phyloP scores from a whole-genome alignment of 2,888 invertebrate species.

The Eulithis testata region DNA sequence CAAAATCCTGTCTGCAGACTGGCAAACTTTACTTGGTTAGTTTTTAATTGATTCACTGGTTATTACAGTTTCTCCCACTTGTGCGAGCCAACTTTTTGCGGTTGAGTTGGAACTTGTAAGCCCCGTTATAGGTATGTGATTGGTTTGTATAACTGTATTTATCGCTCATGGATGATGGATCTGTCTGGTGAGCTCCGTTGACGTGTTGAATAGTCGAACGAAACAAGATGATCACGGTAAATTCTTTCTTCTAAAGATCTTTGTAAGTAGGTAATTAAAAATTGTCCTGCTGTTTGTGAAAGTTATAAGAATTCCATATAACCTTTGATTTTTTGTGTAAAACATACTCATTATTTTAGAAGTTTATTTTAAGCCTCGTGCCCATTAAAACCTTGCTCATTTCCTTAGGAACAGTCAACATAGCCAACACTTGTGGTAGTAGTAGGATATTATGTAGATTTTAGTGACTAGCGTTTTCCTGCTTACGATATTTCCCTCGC shows the following conservation, averaged over 20 bases:
- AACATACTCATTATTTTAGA: no score
- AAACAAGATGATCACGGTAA: conserved; percentile 3
- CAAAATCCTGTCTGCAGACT: conserved; percentile 51
- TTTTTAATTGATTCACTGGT: conserved; percentile 62
- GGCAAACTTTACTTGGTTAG: conserved; percentile 56
- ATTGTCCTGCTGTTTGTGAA: no score
- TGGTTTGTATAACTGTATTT: conserved; percentile 15
- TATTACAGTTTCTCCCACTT: conserved; percentile 40
- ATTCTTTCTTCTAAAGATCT: no score
- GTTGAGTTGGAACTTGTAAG: conserved; percentile 16
- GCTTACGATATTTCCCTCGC: conserved; percentile 56
- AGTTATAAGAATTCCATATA: no score
- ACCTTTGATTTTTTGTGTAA: no score
- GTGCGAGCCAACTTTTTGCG: conserved; percentile 33
- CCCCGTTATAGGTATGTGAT: conserved; percentile 21
- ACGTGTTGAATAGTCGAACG: background rate
- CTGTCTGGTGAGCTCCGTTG: conserved; percentile 7
- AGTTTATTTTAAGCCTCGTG: no score
- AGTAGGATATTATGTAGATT: conserved; percentile 19
- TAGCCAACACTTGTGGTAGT: conserved; percentile 26
- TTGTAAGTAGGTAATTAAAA: no score
- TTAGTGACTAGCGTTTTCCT: conserved; percentile 58
- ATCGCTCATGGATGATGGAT: conserved; percentile 8
- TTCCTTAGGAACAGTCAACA: conserved; percentile 33
- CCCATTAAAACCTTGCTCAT: conserved; percentile 12